Evolutionary conservation across 2,113 vertebrate genomes (phyloP).

Genomic region (Dipodomys spectabilis): DNA sequence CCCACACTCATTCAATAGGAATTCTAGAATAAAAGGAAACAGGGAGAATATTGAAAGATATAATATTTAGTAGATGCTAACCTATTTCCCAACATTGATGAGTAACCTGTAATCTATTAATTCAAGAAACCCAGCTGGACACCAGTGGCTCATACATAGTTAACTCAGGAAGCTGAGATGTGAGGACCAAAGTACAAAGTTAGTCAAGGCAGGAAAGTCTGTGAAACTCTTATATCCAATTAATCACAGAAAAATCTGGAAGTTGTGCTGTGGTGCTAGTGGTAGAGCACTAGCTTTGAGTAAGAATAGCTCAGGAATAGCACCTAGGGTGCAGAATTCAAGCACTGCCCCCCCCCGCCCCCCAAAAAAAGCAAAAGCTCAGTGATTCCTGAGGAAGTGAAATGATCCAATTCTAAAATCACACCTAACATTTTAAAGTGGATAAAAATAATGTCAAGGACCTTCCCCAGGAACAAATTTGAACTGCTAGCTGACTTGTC

Average conservation of each 20-base stretch:
- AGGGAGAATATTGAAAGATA: not conserved
- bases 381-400: not conserved
- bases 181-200: no score
- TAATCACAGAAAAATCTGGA: no score
- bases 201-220: no score
- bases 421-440: conserved; percentile 19
- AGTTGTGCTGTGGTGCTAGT: no score
- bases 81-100: conserved; percentile 3
- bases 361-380: no score
- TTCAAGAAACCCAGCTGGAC: not conserved
- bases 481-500: not conserved
- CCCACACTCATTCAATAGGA: not conserved
- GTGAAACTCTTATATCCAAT: no score
- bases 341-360: no score
- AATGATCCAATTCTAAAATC: conserved; percentile 17
- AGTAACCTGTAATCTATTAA: not conserved
- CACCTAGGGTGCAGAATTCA: no score
- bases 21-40: not conserved
- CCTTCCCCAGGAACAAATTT: not conserved
- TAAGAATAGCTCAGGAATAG: no score
- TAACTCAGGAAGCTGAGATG: no score
- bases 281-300: no score
- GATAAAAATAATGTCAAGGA: not conserved
- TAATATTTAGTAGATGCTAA: not conserved
- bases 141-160: no score